Base-by-base conservation (phyloP, 2,113 vertebrate species). In the Cavia aperea region DNA sequence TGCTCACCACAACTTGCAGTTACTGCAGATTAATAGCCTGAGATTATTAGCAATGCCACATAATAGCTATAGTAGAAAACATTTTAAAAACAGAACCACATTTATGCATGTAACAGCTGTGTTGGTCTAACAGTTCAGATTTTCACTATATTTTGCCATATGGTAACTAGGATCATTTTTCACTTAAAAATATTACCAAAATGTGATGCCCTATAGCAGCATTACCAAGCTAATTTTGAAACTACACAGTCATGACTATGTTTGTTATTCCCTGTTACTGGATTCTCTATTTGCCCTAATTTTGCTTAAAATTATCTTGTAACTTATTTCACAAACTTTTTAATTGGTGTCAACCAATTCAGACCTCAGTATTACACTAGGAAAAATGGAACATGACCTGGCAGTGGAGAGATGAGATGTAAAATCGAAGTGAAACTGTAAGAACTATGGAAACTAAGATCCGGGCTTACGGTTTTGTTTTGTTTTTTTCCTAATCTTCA, bases 81-180 rank as follows among this genome's bases (percentile, higher is more conserved):
- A 95, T 66, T 90, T 4, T 66, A 94, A 96, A 97, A 93, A 96
- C 92, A 90, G 81, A 91, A 88, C 93, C 89, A 43, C 23, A 62
- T 84, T 95, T 86, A 95, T 79, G 89, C 62, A 70, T 94, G 95
- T 94, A 96, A 97, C 97, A 98, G 96, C 96, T 98, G 97, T 90
- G 94, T 93, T 4, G 93, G 95, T 90, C 96, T 95, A 95, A 95
- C 96, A 92, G 94, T 90, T 97, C 93, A 94, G 95, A 96, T 94
- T 96, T 95, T 66, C 88, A 95, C 91, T 94, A 16, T 68, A 94
- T 96, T 97, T 96, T 96, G 93, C 97, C 96, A 96, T 96, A 97
- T 96, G 97, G 96, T 88, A 95, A 95, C 75, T 21, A 83, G 94
- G 96, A 97, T 98, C 97, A 94, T 83, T 94, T 97, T 98, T 97